phyloP scores from a whole-genome alignment of 1,140 invertebrate genomes.

The Psix sp. region DNA sequence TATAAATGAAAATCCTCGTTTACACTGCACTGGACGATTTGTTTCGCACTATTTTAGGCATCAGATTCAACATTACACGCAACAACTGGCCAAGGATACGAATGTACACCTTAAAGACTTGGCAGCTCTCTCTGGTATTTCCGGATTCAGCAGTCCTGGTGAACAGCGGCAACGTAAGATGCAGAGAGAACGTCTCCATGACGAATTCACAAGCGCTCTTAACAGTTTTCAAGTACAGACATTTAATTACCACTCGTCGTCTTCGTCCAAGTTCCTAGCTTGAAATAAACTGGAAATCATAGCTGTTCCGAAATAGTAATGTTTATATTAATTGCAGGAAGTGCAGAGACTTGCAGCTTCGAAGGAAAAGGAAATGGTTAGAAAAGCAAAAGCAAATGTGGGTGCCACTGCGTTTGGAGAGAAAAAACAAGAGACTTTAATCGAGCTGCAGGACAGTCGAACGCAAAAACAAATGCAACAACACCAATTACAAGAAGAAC shows the following conservation, averaged over 20 bases:
- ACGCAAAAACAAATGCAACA: slow-evolving; percentile 80
- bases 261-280: background rate
- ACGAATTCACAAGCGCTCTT: slow-evolving; percentile 95
- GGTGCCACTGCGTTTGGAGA: slow-evolving; percentile 77
- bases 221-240: slow-evolving; percentile 88
- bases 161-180: slow-evolving; percentile 91
- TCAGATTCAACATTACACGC: slow-evolving; percentile 96
- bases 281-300: background rate
- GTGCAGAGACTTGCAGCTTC: slow-evolving; percentile 88
- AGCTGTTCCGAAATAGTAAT: background rate
- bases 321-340: slow-evolving; percentile 67
- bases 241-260: slow-evolving; percentile 2
- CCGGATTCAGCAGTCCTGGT: slow-evolving; percentile 70
- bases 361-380: slow-evolving; percentile 90
- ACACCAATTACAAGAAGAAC: slow-evolving; percentile 90
- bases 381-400: slow-evolving; percentile 80
- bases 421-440: slow-evolving; percentile 79
- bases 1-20: slow-evolving; percentile 2
- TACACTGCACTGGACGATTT: background rate
- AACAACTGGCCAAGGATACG: slow-evolving; percentile 96
- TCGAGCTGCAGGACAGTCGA: slow-evolving; percentile 81
- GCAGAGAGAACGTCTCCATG: slow-evolving; percentile 92
- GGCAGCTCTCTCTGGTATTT: slow-evolving; percentile 75
- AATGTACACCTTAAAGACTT: slow-evolving; percentile 90
- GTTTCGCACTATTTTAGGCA: slow-evolving; percentile 81